Evolutionary conservation across 2,797 vertebrate genomes (phyloP).

Genomic region (Amniataba percoides): DNA sequence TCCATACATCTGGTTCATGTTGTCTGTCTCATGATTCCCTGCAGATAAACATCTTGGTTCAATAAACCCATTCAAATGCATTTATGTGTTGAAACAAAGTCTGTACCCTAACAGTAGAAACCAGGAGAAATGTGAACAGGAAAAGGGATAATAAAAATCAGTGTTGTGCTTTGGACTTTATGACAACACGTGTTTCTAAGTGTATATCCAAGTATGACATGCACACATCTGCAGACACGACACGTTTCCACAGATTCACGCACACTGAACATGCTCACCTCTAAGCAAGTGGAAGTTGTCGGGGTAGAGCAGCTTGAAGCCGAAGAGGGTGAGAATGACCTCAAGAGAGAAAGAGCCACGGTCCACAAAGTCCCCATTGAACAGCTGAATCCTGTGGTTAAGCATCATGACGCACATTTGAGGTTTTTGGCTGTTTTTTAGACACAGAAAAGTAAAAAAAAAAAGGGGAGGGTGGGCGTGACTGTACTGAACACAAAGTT

Average conservation of each 20-base stretch:
- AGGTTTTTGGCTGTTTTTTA: conserved; percentile 3
- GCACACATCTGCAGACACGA: neutral
- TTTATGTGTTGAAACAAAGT: accelerated
- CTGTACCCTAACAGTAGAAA: neutral
- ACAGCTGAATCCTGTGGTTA: conserved; percentile 86
- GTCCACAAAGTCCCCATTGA: conserved; percentile 97
- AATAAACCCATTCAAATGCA: neutral
- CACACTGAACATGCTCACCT: conserved; percentile 80
- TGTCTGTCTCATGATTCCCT: conserved; percentile 98
- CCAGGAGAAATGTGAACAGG: neutral
- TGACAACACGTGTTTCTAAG: neutral
- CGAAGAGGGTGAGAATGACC: conserved; percentile 95
- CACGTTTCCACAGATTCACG: neutral
- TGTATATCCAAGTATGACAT: neutral
- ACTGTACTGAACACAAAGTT: neutral
- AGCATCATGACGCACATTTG: conserved; percentile 47
- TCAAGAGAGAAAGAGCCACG: conserved; percentile 96
- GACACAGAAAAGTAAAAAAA: conserved; percentile 15
- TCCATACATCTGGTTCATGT: conserved; percentile 99
- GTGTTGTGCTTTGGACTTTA: conserved; percentile 9
- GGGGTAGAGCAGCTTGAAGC: conserved; percentile 95
- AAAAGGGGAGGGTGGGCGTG: neutral
- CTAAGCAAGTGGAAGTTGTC: conserved; percentile 93
- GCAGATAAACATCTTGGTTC: neutral
- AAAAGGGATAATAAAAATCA: neutral